These are phyloP conservation scores for Drosophila nigrodunni DNA, from an alignment of 1,140 invertebrate genomes.

Conservation along the genomic window DNA sequence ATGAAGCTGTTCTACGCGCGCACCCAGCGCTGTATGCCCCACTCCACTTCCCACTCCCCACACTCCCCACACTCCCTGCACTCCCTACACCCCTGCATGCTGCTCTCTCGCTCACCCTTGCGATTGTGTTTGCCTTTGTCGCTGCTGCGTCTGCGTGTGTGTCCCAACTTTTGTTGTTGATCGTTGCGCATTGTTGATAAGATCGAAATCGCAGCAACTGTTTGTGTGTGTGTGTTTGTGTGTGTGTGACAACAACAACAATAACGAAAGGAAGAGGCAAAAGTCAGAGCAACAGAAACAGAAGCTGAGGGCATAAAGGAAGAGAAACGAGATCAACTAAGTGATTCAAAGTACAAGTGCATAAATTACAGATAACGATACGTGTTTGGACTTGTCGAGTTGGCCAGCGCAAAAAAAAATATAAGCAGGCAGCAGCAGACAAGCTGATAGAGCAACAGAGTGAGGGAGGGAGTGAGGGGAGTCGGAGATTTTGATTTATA, in stretches of 20 bases:
- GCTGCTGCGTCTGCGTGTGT: conserved; percentile 60
- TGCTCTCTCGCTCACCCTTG: conserved; percentile 9
- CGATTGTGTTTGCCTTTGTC: not conserved
- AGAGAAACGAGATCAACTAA: conserved; percentile 66
- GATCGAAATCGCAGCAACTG: conserved; percentile 74
- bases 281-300: conserved; percentile 37
- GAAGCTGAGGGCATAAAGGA: conserved; percentile 15
- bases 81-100: not conserved
- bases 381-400: conserved; percentile 51
- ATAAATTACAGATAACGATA: conserved; percentile 80
- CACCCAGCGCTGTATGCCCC: conserved; percentile 56
- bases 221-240: conserved; percentile 41
- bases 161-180: conserved; percentile 57
- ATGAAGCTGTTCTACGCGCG: conserved; percentile 84
- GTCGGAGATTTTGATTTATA: not conserved
- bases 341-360: conserved; percentile 81
- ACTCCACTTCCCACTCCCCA: not conserved
- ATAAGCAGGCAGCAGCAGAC: not conserved
- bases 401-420: conserved; percentile 17
- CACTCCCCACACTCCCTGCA: not conserved
- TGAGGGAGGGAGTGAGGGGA: not conserved
- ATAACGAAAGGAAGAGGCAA: not conserved
- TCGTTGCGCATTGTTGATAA: conserved; percentile 77
- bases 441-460: not conserved
- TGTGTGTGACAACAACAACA: conserved; percentile 62